Base-by-base conservation (phyloP, 2,888 invertebrate genomes). In the Achlya flavicornis region DNA sequence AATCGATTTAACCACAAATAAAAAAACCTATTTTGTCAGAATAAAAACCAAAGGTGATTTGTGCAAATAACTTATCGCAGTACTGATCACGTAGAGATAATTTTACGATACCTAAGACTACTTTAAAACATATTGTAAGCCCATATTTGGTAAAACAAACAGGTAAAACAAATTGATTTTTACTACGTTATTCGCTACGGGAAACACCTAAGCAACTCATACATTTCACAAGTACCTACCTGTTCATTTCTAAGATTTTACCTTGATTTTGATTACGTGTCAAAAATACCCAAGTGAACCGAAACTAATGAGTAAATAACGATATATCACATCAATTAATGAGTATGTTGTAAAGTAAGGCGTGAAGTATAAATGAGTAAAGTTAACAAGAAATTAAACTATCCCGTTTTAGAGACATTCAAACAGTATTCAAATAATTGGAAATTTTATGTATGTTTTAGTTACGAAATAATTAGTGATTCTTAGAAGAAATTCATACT, bases 131-230 rank as follows among this genome's bases (percentile, higher is more conserved):
- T 19, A 19, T 14, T 48, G 16, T 16, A 16, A 1, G 16, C 5
- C 48, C 6, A 48, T 48, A 16, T 16, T 48, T 16, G 48, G 43
- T 14, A 4, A 53, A 53, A 10, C 16, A 53, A 53, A 53, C 53
- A 53, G 53, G 53, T 53, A 53, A 46, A 53, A 53, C 53, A 53
- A 10, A 19, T 53, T 19, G 53, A 10, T 10, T 8, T 48, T 16
- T 16, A 48, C 7, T 16, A 48, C 7, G 16, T 48, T 48, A 16
- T 48, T 48, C 7, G 3, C 48, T 3, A 14, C 10, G 53, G 41
- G 53, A 19, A 53, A 53, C 53, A 53, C 53, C 53, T 53, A 12
- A 41, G 16, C 19, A 16, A 53, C 19, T 53, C 53, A 53, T 53
- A 19, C 53, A 53, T 53, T 53, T 53, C 10, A n/a, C 48, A 16